These are phyloP conservation scores for Portevinia maculata DNA, from an alignment of 2,888 invertebrate species.

Conservation along the genomic window DNA sequence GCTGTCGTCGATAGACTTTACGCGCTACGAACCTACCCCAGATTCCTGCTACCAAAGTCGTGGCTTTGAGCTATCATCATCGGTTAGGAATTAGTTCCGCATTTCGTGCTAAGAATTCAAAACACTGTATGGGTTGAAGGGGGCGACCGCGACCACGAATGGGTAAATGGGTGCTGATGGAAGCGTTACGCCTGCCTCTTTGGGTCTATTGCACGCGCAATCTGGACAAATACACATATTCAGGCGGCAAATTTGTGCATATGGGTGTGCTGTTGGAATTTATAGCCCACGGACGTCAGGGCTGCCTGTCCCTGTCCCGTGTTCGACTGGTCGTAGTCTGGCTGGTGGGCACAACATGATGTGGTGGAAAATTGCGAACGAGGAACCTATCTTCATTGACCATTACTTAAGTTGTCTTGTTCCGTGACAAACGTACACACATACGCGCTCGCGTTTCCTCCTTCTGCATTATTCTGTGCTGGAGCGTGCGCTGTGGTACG, in stretches of 20 bases:
- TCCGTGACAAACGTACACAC: conserved; percentile 61
- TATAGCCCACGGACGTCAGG: conserved; percentile 73
- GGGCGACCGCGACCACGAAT: conserved; percentile 9
- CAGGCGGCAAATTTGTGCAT: conserved; percentile 51
- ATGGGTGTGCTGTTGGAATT: conserved; percentile 72
- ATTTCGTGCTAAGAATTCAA: conserved; percentile 63
- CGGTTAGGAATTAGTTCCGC: conserved; percentile 63
- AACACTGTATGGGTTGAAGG: conserved; percentile 33
- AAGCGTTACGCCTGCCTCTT: conserved; percentile 49
- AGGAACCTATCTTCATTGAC: conserved; percentile 65
- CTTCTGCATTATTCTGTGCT: conserved; percentile 51
- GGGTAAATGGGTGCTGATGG: conserved; percentile 61
- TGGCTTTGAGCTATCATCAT: conserved; percentile 55
- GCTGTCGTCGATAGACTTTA: conserved; percentile 25
- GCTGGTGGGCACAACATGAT: conserved; percentile 66
- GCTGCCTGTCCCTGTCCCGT: conserved; percentile 33
- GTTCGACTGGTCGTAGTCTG: conserved; percentile 38
- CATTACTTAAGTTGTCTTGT: conserved; percentile 70
- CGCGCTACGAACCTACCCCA: conserved; percentile 21
- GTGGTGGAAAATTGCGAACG: conserved; percentile 69
- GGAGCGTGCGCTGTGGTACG: conserved; percentile 41
- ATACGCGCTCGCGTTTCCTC: conserved; percentile 57
- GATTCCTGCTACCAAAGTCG: conserved; percentile 20
- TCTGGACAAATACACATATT: conserved; percentile 28
- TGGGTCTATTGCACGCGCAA: conserved; percentile 41